Evolutionary conservation across 1,140 invertebrate species (phyloP), one percentile per base, ranked within the genome.

Genomic region (Parasteatoda tepidariorum): DNA sequence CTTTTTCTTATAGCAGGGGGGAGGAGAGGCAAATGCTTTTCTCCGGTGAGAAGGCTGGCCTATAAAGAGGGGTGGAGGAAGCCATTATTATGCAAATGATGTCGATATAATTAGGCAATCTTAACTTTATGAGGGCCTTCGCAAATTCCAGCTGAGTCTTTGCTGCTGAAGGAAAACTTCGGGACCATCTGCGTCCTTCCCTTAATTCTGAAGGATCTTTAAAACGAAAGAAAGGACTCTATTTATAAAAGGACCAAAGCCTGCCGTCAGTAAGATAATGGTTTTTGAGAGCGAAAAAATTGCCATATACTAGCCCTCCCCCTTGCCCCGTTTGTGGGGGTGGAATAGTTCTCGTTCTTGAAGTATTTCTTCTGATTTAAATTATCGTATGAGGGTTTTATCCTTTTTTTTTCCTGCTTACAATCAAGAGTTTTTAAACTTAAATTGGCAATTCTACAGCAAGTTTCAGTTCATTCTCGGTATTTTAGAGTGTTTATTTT

Each of bases 11-110:
- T 79, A 31, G 9, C 30, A 18, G 13, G 28, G 28, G 11, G 22
- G 30, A 54, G 48, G 11, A 68, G 38, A 38, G 76, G 68, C 68
- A 79, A 79, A 79, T 79, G 64, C 76, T 48, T 48, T 48, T 18
- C 26, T 18, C 34, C 13, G 64, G 57, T 68, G 24, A 57, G 59
- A 68, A 64, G 34, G 76, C 9, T 18, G 9, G 38, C 38, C 76
- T 79, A 79, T 79, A 79, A 66, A 26, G 66, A 57, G 28, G 41
- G 62, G 24, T 62, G 22, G 76, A 68, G 33, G 76, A 61, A 79
- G 64, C 76, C 76, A 79, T 79, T 79, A 79, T 79, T 79, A 79
- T 79, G 76, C 76, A 79, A 79, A 79, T 79, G 76, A 79, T 79
- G 76, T 33, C 76, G 76, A 79, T 79, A 79, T 79, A 79, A 79